Evolutionary conservation across 2,888 invertebrate species (phyloP), one percentile per base, ranked within the genome.

Genomic region (Ochropacha duplaris): DNA sequence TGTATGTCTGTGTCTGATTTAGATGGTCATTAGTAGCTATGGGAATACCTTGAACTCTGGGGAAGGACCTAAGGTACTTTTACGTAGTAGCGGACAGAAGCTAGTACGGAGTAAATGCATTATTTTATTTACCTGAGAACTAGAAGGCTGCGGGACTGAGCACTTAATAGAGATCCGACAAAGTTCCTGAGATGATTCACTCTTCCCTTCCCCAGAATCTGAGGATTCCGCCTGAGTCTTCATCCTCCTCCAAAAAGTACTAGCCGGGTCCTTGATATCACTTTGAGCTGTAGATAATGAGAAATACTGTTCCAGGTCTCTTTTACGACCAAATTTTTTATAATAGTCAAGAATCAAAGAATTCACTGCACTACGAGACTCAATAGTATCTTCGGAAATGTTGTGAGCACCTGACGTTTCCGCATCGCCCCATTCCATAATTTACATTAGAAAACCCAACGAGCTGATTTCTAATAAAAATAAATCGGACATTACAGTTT

Each of bases 221-320:
- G 91, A 88, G 1, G 89, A 88, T 63, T 91, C 91, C 51, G 77
- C 83, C 56, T 86, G 87, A 31, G 79, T 78, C 69, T 92, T 92
- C 88, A 92, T 92, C 66, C 78, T 90, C 54, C 82, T 82, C 92
- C 92, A 92, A 80, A 91, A 92, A 39, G 78, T 66, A 62, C 92
- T 86, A 16, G 82, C 71, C 0, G 88, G 86, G 65, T 92, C 92
- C 64, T 79, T 83, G 50, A 89, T 78, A 61, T 92, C 91, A 77
- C 79, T 82, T 58, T 90, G 86, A 44, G 90, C 92, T 44, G 92
- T 90, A 11, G 90, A 87, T 66, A 92, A 69, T 49, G 92, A 94
- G 83, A 96, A 95, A 79, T 94, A 96, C 71, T 95, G 95, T 59
- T 95, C 94, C 68, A 96, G 89, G 77, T 95, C 94, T 34, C 94